Percentiles rank a stretch among this genome's conserved stretches.
phyloP scores from a whole-genome alignment of 37 sponge, comb jelly and placozoan species.

The Aplysina aerophoba region DNA sequence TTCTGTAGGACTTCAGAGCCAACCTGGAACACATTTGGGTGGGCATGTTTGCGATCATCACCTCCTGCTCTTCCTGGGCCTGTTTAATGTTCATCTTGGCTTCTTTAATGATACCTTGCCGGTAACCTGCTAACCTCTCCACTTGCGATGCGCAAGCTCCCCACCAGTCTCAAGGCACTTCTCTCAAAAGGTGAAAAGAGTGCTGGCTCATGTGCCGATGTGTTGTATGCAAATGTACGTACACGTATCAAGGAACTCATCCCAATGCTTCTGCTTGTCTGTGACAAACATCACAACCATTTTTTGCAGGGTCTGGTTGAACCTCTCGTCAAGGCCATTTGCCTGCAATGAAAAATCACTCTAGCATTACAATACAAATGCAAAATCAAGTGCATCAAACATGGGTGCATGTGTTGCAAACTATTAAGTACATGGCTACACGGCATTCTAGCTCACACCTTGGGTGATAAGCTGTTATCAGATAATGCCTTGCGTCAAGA shows the following conservation, averaged over 20 bases:
- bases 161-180: slow-evolving; percentile 14
- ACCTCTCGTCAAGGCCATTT: slow-evolving; percentile 44
- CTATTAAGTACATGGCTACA: background rate
- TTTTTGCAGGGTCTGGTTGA: slow-evolving; percentile 31
- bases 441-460: background rate
- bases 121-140: background rate
- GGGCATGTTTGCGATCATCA: slow-evolving; percentile 20
- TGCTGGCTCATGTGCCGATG: slow-evolving; percentile 7
- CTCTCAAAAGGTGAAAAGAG: slow-evolving; percentile 29
- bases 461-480: too few relatives aligned
- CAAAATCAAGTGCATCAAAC: too few relatives aligned
- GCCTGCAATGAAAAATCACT: slow-evolving; percentile 6
- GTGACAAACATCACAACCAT: slow-evolving; percentile 23
- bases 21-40: background rate
- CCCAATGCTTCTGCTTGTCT: background rate
- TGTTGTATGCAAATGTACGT: slow-evolving; percentile 34
- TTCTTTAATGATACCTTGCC: slow-evolving; percentile 17
- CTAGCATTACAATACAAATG: too few relatives aligned
- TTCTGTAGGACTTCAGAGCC: slow-evolving; percentile 30
- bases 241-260: background rate
- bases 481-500: slow-evolving; percentile 7
- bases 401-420: too few relatives aligned
- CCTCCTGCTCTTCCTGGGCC: slow-evolving; percentile 40
- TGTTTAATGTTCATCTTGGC: slow-evolving; percentile 33
- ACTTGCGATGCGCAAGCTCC: background rate